These are phyloP conservation scores for Cerastis rubricosa DNA, from an alignment of 2,888 invertebrate species.

Conservation along the genomic window DNA sequence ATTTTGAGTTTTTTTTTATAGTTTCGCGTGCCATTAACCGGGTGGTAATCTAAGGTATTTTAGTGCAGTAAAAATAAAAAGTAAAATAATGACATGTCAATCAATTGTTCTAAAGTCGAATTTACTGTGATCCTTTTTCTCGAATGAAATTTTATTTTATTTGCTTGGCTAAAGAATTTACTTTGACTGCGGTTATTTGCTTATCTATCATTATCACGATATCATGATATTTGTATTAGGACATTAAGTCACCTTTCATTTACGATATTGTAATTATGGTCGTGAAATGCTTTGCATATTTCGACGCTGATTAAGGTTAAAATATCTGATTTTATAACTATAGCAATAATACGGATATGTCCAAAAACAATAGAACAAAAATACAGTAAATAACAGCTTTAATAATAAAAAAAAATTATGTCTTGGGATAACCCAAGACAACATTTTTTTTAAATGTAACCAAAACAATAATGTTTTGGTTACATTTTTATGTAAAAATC, in stretches of 20 bases:
- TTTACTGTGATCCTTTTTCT: background rate
- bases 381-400: too few relatives aligned
- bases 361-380: background rate
- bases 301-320: slow-evolving; percentile 8
- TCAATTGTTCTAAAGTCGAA: background rate
- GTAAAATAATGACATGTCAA: background rate
- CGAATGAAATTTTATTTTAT: background rate
- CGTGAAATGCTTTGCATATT: slow-evolving; percentile 53
- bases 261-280: slow-evolving; percentile 36
- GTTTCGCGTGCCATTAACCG: background rate
- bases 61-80: background rate
- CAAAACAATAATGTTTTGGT: too few relatives aligned
- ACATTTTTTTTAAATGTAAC: too few relatives aligned
- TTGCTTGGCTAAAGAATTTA: background rate
- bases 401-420: background rate
- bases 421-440: too few relatives aligned
- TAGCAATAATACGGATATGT: background rate
- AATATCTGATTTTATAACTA: background rate
- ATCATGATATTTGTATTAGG: slow-evolving; percentile 23
- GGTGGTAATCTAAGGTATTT: background rate
- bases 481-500: too few relatives aligned
- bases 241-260: slow-evolving; percentile 32
- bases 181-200: background rate
- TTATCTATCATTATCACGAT: slow-evolving; percentile 2
- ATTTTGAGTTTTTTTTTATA: background rate